Evolutionary conservation across 2,797 vertebrate species (phyloP), one percentile per base, ranked within the genome.

Genomic region (Myotis myotis): DNA sequence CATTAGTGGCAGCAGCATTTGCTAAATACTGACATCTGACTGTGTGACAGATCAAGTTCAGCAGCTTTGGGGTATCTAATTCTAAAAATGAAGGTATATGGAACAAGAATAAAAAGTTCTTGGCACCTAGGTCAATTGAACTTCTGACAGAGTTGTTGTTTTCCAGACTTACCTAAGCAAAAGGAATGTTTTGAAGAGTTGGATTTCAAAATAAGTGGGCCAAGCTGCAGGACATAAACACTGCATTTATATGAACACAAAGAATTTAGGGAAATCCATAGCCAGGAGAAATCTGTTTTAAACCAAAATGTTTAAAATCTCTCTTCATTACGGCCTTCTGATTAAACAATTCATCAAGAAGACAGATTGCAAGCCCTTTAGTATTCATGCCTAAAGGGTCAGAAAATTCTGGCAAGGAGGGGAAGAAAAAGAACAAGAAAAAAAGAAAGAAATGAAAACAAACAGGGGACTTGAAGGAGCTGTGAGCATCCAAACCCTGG

Each of bases 391-490:
- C 92, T 83, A 95, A 95, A 97, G 97, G 75, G 80, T 86, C 51
- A 96, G 87, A 82, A 92, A 96, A 83, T 76, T 92, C 66, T 97
- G 85, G 86, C 75, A 94, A 95, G 87, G 97, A 71, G 60, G 89
- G 90, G 84, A 95, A 94, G 49, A 75, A 97, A 95, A 97, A 89
- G 79, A 93, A 95, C 70, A 87, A 93, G 83, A 96, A 96, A 89
- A 96, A 91, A 89, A 79, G 25, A 96, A 87, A 96, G 94, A 93
- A 97, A 97, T 33, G 23, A 95, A 97, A 98, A 96, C n/a, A 71
- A 96, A 92, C 76, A 93, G 70, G 80, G 80, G 51, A 41, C 38
- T 85, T 97, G 79, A 82, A 96, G 62, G 76, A 97, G 96, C 84
- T 94, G 66, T 93, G 92, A 97, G 80, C 75, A 97, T 76, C 66